Percentiles rank a stretch among this genome's conserved stretches.
Evolutionary conservation across 2,113 vertebrate genomes (phyloP).

Genomic region (Tychaedon coryphoeus): DNA sequence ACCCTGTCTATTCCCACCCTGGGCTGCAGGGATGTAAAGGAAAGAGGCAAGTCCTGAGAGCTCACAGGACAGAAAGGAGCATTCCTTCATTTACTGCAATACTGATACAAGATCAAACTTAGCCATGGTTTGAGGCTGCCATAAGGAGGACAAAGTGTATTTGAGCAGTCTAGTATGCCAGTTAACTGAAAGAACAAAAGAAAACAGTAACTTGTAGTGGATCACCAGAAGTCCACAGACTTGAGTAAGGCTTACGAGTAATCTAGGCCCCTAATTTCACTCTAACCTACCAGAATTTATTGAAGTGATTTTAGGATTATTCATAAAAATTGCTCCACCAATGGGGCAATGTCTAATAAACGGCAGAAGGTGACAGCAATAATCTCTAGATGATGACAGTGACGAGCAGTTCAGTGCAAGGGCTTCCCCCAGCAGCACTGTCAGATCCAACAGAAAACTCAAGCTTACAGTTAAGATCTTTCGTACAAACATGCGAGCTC

Average conservation of each 20-base stretch:
- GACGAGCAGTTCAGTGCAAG: neutral
- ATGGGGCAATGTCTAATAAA: neutral
- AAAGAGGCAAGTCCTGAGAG: neutral
- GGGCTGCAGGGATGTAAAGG: neutral
- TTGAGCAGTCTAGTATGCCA: fast-evolving
- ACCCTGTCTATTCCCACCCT: neutral
- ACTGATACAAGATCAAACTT: neutral
- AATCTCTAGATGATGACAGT: neutral
- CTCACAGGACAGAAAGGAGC: neutral
- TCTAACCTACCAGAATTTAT: fast-evolving
- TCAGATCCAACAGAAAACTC: neutral
- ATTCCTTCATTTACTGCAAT: neutral
- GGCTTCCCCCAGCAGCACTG: neutral
- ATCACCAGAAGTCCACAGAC: neutral
- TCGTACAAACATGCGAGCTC: fast-evolving
- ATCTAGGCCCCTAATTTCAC: neutral
- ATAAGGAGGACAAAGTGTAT: neutral
- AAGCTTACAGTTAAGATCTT: neutral
- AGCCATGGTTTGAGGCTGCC: neutral
- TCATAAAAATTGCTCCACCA: neutral
- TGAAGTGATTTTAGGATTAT: neutral
- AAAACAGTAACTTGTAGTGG: neutral
- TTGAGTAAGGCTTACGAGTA: neutral
- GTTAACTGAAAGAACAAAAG: neutral
- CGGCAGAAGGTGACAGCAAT: neutral